A percentile compares a stretch with the other conserved stretches of the same genome.
These are phyloP conservation scores for Dissostichus mawsoni DNA, from an alignment of 2,113 vertebrate genomes.

Conservation along the genomic window DNA sequence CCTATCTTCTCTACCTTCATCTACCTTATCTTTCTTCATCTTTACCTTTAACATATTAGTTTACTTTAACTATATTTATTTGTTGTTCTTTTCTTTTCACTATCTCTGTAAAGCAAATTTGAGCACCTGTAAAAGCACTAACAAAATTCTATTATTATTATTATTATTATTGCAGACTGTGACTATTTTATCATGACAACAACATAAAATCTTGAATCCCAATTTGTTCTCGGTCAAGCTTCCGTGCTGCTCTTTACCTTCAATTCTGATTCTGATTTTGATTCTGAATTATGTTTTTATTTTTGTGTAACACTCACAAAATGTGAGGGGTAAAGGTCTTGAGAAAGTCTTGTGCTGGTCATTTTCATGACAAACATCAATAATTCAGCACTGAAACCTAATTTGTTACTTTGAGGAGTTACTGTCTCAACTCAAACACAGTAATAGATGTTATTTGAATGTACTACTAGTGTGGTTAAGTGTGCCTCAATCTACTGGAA, in stretches of 20 bases:
- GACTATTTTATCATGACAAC: slow-evolving; percentile 3
- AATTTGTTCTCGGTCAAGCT: slow-evolving; percentile 2
- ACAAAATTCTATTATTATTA: too few species aligned
- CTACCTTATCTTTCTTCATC: too few species aligned
- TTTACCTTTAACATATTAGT: background rate
- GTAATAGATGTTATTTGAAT: background rate
- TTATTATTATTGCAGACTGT: background rate
- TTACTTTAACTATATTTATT: background rate
- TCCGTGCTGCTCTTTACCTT: slow-evolving; percentile 5
- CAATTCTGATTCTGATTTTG: too few species aligned
- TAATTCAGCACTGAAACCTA: slow-evolving; percentile 35
- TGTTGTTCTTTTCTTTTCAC: too few species aligned
- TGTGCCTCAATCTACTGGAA: background rate
- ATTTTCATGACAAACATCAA: slow-evolving; percentile 50
- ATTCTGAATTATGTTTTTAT: too few species aligned
- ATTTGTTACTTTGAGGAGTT: too few species aligned
- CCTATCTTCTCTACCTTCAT: too few species aligned
- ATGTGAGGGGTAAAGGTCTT: slow-evolving; percentile 38
- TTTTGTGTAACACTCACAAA: too few species aligned
- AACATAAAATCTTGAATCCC: background rate
- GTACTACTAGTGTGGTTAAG: background rate
- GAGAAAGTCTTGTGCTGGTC: slow-evolving; percentile 28
- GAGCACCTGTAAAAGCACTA: too few species aligned
- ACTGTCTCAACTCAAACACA: background rate
- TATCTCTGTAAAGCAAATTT: too few species aligned